phyloP scores from a whole-genome alignment of 2,888 invertebrate genomes.

The Saturnia japonica region DNA sequence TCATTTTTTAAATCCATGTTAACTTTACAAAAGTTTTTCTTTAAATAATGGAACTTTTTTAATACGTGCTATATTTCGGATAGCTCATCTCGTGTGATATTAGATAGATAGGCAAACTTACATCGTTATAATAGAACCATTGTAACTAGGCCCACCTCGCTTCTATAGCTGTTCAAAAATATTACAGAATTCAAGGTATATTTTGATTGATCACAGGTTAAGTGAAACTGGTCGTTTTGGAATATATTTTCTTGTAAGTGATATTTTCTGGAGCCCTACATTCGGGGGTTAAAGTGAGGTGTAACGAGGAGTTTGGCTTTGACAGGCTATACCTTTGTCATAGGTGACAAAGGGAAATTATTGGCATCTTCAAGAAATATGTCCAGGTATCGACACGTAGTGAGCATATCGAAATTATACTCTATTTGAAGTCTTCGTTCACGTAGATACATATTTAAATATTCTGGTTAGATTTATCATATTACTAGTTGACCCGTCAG shows the following conservation, averaged over 20 bases:
- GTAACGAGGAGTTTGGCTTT: conserved; percentile 65
- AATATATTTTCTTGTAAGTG: conserved; percentile 64
- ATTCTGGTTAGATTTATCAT: no score
- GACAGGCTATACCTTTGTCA: conserved; percentile 67
- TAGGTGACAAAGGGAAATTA: conserved; percentile 52
- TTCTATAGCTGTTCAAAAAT: conserved; percentile 21
- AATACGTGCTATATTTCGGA: conserved; percentile 27
- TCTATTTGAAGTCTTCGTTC: neutral
- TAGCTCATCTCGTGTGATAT: conserved; percentile 37
- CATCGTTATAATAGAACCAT: conserved; percentile 57
- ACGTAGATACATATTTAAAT: neutral
- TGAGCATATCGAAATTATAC: conserved; percentile 15
- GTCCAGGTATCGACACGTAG: conserved; percentile 13
- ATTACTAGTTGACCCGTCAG: no score
- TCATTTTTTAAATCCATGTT: neutral
- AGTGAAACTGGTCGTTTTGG: conserved; percentile 45
- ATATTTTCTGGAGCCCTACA: conserved; percentile 60
- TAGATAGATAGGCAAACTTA: conserved; percentile 49
- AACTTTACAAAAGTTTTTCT: neutral
- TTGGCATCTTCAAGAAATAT: conserved; percentile 32
- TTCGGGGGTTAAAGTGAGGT: conserved; percentile 51
- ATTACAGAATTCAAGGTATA: conserved; percentile 21
- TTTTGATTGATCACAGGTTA: conserved; percentile 42
- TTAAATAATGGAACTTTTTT: conserved; percentile 26
- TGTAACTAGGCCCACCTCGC: conserved; percentile 31